Base-by-base conservation (phyloP, 2,888 invertebrate species). In the Beris chalybata region DNA sequence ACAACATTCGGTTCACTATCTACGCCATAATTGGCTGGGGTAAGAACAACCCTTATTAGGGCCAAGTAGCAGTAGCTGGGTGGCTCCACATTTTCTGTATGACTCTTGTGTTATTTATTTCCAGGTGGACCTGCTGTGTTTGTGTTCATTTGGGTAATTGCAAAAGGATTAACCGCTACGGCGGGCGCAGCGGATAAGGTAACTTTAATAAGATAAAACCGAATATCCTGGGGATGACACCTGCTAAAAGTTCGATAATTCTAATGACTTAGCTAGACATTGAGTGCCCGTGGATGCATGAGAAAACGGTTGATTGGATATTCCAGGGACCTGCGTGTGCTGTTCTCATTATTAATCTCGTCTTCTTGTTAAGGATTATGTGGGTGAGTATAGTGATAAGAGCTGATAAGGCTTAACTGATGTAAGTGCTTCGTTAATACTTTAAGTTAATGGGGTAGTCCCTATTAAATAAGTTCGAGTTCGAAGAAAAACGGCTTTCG, bases 1-100 rank as follows among this genome's bases (percentile, higher is more conserved):
- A 93, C 77, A 92, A 91, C 78, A 90, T 93, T 72, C 91, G 90
- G 76, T 84, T 93, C 67, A 84, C 89, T 74, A 87, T 91, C 57
- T 94, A 93, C 78, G 84, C 90, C 57, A 83, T 89, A 67, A 91
- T 94, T 71, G 94, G 94, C 71, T 94, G 93, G 93, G 93, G 93
- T 93, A 80, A 87, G 89, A 85, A 29, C n/a, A 13, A 58, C 5
- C 13, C 38, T 38, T 4, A 38, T 38, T 38, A 38, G 38, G 38
- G 7, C 5, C 7, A 38, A 5, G 38, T 38, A 7, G 38, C 38
- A 38, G 9, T 7, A 38, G 38, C 9, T 38, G 38, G 9, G 38
- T 38, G 38, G 38, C 38, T 7, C 38, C 5, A 38, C 38, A 38
- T 38, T 38, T 38, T 38, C 38, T 9, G 22, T 22, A 22, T 22